Conservation (phyloP, 2,888 invertebrate species). For the Campoletis raptor region DNA sequence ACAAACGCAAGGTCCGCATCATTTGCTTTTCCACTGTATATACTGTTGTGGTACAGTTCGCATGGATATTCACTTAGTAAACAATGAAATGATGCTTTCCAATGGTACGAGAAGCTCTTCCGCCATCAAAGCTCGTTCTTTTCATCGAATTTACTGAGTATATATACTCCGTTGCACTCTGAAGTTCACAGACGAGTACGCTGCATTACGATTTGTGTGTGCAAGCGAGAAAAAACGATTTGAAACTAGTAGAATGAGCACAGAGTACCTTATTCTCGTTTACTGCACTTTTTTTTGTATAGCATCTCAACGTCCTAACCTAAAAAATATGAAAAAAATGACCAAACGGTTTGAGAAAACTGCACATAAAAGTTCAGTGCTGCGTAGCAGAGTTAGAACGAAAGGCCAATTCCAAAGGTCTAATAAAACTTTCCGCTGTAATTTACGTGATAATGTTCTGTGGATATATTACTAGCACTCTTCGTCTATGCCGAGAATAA, state of each 20-base stretch:
- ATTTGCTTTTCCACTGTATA: slow-evolving; percentile 18
- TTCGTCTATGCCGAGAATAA: not conserved
- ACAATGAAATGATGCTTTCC: slow-evolving; percentile 43
- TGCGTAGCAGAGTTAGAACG: slow-evolving; percentile 5
- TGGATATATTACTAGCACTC: slow-evolving; percentile 45
- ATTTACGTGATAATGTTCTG: not conserved
- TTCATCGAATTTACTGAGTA: slow-evolving; percentile 56
- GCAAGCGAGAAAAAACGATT: slow-evolving; percentile 33
- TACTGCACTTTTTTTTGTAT: slow-evolving; percentile 45
- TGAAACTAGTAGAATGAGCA: slow-evolving; percentile 37
- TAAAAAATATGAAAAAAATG: slow-evolving; percentile 53
- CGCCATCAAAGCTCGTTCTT: slow-evolving; percentile 49
- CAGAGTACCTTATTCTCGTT: slow-evolving; percentile 46
- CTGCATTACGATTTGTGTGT: slow-evolving; percentile 30
- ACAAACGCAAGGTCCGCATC: slow-evolving; percentile 28
- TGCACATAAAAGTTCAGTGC: slow-evolving; percentile 11
- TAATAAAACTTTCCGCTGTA: not conserved
- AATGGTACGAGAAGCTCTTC: slow-evolving; percentile 31
- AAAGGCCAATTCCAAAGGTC: slow-evolving; percentile 55
- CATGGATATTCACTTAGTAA: slow-evolving; percentile 47
- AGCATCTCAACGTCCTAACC: slow-evolving; percentile 34
- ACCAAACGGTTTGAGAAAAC: slow-evolving; percentile 26
- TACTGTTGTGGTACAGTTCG: slow-evolving; percentile 3
- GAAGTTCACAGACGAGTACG: slow-evolving; percentile 22
- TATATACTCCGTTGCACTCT: not conserved